These are phyloP conservation scores for Benthochromis sp. DNA, from an alignment of 2,113 vertebrate species.

Conservation along the genomic window DNA sequence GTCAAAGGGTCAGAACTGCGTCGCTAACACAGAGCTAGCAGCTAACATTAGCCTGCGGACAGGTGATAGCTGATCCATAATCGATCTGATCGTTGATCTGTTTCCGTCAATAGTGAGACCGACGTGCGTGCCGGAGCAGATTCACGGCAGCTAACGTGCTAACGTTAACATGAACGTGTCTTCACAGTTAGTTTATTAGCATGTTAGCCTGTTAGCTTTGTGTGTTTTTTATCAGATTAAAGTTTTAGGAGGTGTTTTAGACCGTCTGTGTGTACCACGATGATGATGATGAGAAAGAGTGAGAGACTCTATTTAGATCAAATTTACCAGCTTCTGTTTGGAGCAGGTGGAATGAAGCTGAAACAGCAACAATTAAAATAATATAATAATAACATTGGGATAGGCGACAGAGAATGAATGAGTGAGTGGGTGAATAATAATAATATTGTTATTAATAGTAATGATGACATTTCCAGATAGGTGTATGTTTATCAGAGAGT, in stretches of 20 bases:
- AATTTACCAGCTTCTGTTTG: not conserved
- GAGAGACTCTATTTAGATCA: not conserved
- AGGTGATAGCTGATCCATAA: not conserved
- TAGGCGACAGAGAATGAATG: not conserved
- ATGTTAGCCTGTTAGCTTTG: not conserved
- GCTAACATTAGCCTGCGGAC: not conserved
- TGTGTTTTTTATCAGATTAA: not conserved
- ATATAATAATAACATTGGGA: not conserved
- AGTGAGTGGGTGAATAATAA: not conserved
- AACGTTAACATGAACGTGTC: not conserved
- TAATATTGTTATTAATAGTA: not conserved
- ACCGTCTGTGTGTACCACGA: not conserved
- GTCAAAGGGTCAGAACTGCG: conserved; percentile 85
- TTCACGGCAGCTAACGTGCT: not conserved
- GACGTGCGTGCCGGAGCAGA: not conserved
- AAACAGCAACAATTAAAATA: not conserved
- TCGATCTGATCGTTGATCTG: not conserved
- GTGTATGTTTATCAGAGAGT: not conserved
- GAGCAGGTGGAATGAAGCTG: not conserved
- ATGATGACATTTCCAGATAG: not conserved
- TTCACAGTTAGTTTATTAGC: not conserved
- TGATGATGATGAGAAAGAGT: not conserved
- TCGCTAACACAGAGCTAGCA: not conserved
- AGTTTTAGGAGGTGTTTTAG: not conserved
- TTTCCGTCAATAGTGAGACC: not conserved